A percentile compares a stretch with the other conserved stretches of the same genome.
Conservation (phyloP, 2,797 vertebrate genomes). For the Enteromius unitaeniatus region DNA sequence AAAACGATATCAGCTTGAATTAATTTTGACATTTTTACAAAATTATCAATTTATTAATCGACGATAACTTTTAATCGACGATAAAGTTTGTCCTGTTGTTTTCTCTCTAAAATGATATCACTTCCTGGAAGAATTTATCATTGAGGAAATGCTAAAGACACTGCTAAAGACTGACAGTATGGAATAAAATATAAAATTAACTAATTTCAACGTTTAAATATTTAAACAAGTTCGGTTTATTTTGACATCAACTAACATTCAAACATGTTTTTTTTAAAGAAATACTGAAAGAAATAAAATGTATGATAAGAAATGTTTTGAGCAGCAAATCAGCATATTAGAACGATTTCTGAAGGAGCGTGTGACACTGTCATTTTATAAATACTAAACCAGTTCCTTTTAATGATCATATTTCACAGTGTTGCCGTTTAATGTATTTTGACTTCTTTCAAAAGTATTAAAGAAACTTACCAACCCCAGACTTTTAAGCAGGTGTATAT, state of each 20-base stretch:
- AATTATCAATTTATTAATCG: too few relatives aligned
- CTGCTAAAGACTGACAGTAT: background rate
- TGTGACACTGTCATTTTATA: background rate
- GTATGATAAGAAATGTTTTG: background rate
- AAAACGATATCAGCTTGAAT: background rate
- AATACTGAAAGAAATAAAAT: background rate
- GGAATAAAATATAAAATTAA: background rate
- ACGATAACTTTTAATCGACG: too few relatives aligned
- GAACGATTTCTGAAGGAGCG: background rate
- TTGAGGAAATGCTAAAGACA: too few relatives aligned
- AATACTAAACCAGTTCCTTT: background rate
- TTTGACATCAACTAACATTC: background rate
- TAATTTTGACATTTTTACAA: background rate
- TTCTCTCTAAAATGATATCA: background rate
- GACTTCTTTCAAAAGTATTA: background rate
- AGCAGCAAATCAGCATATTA: background rate
- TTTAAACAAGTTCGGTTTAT: background rate
- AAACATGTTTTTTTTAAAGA: background rate
- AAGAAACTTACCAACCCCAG: too few relatives aligned
- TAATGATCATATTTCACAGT: background rate
- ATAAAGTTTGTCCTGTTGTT: background rate
- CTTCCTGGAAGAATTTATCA: background rate
- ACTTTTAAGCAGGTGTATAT: background rate
- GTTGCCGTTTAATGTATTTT: too few relatives aligned
- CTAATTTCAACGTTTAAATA: background rate